Conservation (phyloP, 1,140 invertebrate genomes). For the Latrodectus geometricus region DNA sequence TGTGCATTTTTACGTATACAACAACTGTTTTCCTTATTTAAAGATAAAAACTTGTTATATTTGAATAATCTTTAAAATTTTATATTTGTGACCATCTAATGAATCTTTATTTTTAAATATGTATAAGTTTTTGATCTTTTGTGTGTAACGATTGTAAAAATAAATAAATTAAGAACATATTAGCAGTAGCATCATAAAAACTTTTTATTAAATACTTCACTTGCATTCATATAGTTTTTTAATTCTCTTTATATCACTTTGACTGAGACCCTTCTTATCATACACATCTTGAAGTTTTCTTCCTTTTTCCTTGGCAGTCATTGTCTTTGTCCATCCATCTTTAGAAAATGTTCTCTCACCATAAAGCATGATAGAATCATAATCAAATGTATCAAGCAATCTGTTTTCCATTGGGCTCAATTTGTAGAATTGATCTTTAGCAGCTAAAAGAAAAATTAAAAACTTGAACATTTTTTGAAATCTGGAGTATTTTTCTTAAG, state of each 20-base stretch:
- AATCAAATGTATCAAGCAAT: conserved; percentile 63
- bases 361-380: conserved; percentile 64
- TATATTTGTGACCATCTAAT: too few species aligned
- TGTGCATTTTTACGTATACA: too few species aligned
- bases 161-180: too few species aligned
- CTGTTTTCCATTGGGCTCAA: conserved; percentile 42
- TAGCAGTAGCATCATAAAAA: too few species aligned
- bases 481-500: too few species aligned
- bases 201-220: not conserved
- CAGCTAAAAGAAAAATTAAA: conserved; percentile 9
- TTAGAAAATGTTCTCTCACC: conserved; percentile 63
- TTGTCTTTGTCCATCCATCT: conserved; percentile 53
- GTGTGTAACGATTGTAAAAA: too few species aligned
- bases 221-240: conserved; percentile 63
- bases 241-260: conserved; percentile 59
- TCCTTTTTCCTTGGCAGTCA: conserved; percentile 52
- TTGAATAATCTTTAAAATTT: too few species aligned
- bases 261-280: conserved; percentile 62
- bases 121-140: too few species aligned
- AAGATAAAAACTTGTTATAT: too few species aligned
- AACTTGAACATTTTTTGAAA: not conserved
- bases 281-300: conserved; percentile 56
- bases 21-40: too few species aligned
- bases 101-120: too few species aligned
- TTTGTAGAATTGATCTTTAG: conserved; percentile 59